These are phyloP conservation scores for Saxidomus purpurata DNA, from an alignment of 1,140 invertebrate genomes.

Conservation along the genomic window DNA sequence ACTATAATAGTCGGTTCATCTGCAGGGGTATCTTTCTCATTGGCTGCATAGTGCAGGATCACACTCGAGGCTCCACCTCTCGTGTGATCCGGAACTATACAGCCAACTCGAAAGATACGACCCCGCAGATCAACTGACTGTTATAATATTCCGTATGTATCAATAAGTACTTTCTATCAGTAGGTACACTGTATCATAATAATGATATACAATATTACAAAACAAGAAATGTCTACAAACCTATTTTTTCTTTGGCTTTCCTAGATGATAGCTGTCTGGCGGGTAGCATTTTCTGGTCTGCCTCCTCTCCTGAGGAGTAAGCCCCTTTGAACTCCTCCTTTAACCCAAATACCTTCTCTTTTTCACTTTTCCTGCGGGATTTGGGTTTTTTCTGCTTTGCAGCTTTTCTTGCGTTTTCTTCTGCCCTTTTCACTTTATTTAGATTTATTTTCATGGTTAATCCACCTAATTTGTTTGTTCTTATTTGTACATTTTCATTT, in stretches of 20 bases:
- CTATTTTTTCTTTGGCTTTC: slow-evolving; percentile 76
- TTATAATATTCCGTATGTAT: too few relatives aligned
- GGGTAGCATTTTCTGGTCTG: not conserved
- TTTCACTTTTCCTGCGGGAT: slow-evolving; percentile 26
- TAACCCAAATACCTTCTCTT: slow-evolving; percentile 50
- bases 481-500: slow-evolving; percentile 51
- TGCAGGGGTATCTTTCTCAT: too few relatives aligned
- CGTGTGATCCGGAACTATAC: too few relatives aligned
- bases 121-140: too few relatives aligned
- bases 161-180: too few relatives aligned
- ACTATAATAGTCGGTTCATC: too few relatives aligned
- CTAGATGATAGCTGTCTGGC: slow-evolving; percentile 75
- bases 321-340: slow-evolving; percentile 23
- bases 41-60: too few relatives aligned
- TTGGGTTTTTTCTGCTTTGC: slow-evolving; percentile 45
- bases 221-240: slow-evolving; percentile 9
- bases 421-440: slow-evolving; percentile 63
- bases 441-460: slow-evolving; percentile 77
- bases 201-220: too few relatives aligned
- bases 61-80: too few relatives aligned
- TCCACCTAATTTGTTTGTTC: slow-evolving; percentile 71
- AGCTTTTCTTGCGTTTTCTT: slow-evolving; percentile 65
- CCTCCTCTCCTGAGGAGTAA: not conserved
- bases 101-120: too few relatives aligned
- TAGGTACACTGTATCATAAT: too few relatives aligned